Conservation (phyloP, 2,888 invertebrate genomes). For the Amphipyra berbera region DNA sequence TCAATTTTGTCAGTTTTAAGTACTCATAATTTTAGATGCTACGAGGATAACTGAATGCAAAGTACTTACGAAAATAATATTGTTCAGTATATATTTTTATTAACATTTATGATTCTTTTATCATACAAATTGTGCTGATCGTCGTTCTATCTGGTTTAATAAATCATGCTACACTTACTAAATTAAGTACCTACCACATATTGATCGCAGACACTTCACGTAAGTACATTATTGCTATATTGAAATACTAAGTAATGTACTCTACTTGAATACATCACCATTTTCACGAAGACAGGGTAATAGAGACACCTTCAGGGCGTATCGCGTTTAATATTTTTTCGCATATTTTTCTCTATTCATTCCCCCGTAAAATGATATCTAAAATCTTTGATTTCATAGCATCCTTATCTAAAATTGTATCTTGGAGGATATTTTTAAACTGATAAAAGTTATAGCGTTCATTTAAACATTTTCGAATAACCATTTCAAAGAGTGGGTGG, state of each 20-base stretch:
- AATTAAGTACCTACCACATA: conserved; percentile 5
- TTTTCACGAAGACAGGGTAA: conserved; percentile 25
- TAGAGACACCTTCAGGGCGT: conserved; percentile 26
- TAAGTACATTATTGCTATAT: conserved; percentile 7
- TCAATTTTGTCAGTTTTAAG: too few relatives aligned
- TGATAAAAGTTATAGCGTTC: too few relatives aligned
- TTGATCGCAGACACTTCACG: neutral
- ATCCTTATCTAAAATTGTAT: neutral
- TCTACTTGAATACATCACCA: conserved; percentile 6
- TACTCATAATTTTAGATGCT: too few relatives aligned
- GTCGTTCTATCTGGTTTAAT: conserved; percentile 1
- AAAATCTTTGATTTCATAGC: conserved; percentile 34
- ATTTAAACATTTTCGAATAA: too few relatives aligned
- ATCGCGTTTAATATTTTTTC: conserved; percentile 24
- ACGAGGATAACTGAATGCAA: too few relatives aligned
- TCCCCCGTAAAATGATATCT: conserved; percentile 35
- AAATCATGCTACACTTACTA: conserved; percentile 2
- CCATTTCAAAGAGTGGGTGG: too few relatives aligned
- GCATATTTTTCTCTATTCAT: conserved; percentile 17
- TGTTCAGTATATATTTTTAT: neutral
- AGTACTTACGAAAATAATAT: too few relatives aligned
- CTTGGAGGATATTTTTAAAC: too few relatives aligned
- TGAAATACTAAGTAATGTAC: conserved; percentile 23
- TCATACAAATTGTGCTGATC: neutral
- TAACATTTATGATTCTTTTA: neutral